A percentile compares a stretch with the other conserved stretches of the same genome.
Evolutionary conservation across 2,113 vertebrate genomes (phyloP).

Genomic region (Calcarius ornatus): DNA sequence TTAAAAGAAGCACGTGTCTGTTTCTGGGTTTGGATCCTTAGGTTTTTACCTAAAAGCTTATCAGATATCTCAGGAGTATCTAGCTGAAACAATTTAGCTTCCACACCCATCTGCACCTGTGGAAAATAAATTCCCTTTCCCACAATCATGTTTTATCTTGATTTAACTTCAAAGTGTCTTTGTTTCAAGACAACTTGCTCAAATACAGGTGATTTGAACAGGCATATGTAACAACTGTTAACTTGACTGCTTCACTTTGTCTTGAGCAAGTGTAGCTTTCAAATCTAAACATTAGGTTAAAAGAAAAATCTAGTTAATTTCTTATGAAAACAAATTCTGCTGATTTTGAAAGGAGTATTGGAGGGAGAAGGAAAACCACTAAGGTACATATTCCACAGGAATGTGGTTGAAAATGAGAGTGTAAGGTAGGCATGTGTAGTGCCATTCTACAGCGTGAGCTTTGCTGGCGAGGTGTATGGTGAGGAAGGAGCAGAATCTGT

Average conservation of each 20-base stretch:
- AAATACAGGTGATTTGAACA: constrained; percentile 4
- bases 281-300: not conserved
- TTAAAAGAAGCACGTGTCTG: not conserved
- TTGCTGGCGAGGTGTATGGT: accelerated
- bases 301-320: not conserved
- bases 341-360: not conserved
- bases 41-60: constrained; percentile 13
- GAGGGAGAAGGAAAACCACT: not conserved
- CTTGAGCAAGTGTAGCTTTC: not conserved
- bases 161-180: constrained; percentile 53
- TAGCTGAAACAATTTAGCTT: constrained; percentile 16
- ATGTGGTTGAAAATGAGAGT: not conserved
- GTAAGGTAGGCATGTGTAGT: not conserved
- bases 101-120: constrained; percentile 56
- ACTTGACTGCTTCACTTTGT: not conserved
- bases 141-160: constrained; percentile 51
- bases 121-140: constrained; percentile 43
- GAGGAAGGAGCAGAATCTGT: not conserved
- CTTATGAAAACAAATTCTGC: not conserved
- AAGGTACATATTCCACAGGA: not conserved
- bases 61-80: constrained; percentile 29
- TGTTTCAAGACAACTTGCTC: constrained; percentile 14
- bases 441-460: accelerated
- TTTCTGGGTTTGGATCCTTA: not conserved
- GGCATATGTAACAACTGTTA: not conserved